Conservation (phyloP, 2,888 invertebrate species). For the Athripsodes cinereus region DNA sequence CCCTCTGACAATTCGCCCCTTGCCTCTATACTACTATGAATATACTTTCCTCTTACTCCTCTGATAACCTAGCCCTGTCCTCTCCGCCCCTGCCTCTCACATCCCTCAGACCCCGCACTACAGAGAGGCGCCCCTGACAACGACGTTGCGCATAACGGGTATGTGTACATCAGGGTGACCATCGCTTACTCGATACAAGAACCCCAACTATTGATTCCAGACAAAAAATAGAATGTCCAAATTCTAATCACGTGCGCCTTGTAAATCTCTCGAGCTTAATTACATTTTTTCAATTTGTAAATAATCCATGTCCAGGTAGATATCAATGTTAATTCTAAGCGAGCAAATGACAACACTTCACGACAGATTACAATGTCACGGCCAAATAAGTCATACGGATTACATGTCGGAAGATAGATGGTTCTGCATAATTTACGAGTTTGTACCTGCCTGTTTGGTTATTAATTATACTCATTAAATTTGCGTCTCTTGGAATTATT, state of each 20-base stretch:
- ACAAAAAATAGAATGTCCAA: background rate
- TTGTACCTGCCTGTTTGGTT: background rate
- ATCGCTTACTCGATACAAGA: background rate
- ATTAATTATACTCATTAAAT: background rate
- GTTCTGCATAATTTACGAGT: background rate
- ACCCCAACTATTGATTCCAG: background rate
- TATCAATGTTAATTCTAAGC: too few relatives aligned
- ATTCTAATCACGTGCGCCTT: background rate
- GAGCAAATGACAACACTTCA: background rate
- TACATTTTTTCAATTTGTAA: background rate
- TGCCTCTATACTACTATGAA: too few relatives aligned
- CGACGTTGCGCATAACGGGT: constrained; percentile 18
- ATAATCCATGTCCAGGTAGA: background rate
- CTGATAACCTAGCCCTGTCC: background rate
- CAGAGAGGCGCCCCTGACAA: constrained; percentile 16
- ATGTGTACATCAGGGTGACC: constrained; percentile 1
- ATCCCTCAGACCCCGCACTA: background rate
- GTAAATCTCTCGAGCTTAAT: background rate
- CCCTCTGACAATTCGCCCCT: constrained; percentile 1
- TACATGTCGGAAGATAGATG: background rate
- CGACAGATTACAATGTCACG: background rate
- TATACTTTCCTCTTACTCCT: too few relatives aligned
- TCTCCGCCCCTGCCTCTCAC: background rate
- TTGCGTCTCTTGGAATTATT: background rate
- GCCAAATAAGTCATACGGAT: background rate